These are phyloP conservation scores for Damaliscus lunatus DNA, from an alignment of 2,113 vertebrate genomes.

Conservation along the genomic window DNA sequence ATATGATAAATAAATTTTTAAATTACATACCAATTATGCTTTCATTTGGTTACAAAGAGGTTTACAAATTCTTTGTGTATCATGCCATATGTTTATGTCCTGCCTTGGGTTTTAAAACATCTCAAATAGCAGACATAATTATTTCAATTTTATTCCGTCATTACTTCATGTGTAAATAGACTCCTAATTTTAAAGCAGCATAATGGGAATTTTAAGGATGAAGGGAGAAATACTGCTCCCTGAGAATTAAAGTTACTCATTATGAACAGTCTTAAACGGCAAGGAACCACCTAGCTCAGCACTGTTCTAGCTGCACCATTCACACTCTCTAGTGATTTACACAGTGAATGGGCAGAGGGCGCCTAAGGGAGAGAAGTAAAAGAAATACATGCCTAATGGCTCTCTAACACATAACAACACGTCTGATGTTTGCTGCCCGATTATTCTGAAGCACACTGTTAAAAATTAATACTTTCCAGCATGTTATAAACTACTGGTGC, in stretches of 20 bases:
- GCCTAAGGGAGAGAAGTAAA: background rate
- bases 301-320: background rate
- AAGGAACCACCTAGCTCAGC: background rate
- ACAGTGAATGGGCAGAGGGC: background rate
- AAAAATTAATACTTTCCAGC: background rate
- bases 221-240: background rate
- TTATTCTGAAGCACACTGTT: background rate
- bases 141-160: constrained; percentile 5
- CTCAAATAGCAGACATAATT: background rate
- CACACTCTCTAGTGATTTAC: background rate
- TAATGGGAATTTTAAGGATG: background rate
- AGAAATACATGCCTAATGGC: background rate
- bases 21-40: background rate
- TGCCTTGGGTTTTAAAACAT: background rate
- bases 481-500: background rate
- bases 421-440: background rate
- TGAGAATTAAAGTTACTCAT: background rate
- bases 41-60: background rate
- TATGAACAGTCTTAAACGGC: background rate
- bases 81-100: background rate
- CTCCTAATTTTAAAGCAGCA: background rate
- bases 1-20: background rate
- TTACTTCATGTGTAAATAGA: background rate
- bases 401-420: background rate
- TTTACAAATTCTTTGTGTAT: constrained; percentile 10